Base-by-base conservation (phyloP, 2,113 vertebrate species). In the Ivindomyrus marchei region DNA sequence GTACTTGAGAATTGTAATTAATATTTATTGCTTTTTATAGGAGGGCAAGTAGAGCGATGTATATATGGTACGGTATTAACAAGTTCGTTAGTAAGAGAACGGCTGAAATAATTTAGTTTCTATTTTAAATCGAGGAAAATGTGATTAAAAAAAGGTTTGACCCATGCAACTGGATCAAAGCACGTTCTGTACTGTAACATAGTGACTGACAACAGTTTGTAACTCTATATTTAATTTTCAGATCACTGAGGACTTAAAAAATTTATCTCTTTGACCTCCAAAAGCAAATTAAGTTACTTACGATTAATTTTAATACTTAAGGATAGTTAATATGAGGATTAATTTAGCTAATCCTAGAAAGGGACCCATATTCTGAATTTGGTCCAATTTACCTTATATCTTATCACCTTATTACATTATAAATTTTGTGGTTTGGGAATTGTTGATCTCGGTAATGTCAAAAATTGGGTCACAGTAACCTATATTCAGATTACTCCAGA, bases 281-380 rank as follows among this genome's bases (percentile, higher is more conserved):
- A 53, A 87, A 87, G 50, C n/a, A 87, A 87, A 87, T 53, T 53
- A 52, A 87, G 49, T 87, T 53, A 87, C 47, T 87, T 53, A 87
- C 46, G 85, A 87, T 87, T 87, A 87, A 87, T 53, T 87, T 87
- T 9, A 87, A 87, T 87, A 85, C 83, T 46, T 47, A 85, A 85
- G 83, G 83, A 85, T 85, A 87, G 45, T 56, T 53, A 52, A 87
- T 53, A 56, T 53, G 27, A 53, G 47, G 85, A 87, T 87, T 87
- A 87, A 53, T 53, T 87, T 87, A 53, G 85, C 85, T 87, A 87
- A 87, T 87, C 85, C 85, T 56, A 87, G 85, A 87, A 52, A 87
- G 83, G 45, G 42, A 85, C 83, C 83, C 83, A 85, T 47, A 85
- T 85, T 87, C 50, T 39, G 85, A 53, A 87, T 39, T 87, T 53